Conservation (phyloP, 2,113 vertebrate species). For the Oceanodroma tethys region DNA sequence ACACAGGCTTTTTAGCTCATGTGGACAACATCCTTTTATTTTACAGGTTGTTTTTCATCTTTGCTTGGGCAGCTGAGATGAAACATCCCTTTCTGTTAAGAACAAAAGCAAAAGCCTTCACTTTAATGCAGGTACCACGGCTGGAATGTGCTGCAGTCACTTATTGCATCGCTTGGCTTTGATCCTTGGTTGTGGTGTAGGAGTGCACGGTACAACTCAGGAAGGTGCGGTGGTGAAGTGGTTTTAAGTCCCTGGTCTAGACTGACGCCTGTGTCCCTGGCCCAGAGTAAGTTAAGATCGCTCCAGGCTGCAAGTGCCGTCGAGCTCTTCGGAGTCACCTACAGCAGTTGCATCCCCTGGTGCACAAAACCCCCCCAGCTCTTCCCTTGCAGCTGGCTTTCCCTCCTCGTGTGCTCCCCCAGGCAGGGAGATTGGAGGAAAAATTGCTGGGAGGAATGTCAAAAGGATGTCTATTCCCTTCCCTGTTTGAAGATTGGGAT, state of each 20-base stretch:
- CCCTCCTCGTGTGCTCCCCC: neutral
- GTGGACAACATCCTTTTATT: neutral
- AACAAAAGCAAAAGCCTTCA: neutral
- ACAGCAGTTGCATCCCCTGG: neutral
- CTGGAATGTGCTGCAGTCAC: neutral
- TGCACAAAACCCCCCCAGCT: neutral
- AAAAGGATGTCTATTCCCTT: neutral
- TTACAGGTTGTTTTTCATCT: neutral
- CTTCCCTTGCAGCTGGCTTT: neutral
- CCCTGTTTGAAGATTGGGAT: neutral
- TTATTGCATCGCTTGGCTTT: slow-evolving; percentile 24
- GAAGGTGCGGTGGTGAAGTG: neutral
- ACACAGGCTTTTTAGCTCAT: neutral
- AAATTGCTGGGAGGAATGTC: neutral
- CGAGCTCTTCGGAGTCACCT: neutral
- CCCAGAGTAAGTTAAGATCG: neutral
- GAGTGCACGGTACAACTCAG: neutral
- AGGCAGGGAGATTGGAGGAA: neutral
- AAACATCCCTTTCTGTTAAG: neutral
- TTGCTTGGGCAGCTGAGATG: neutral
- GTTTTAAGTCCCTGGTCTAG: neutral
- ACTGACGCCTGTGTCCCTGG: neutral
- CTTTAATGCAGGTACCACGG: neutral
- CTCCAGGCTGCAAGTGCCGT: neutral
- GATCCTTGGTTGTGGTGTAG: neutral